Conservation (phyloP, 2,797 vertebrate species). For the Argyrosomus regius region DNA sequence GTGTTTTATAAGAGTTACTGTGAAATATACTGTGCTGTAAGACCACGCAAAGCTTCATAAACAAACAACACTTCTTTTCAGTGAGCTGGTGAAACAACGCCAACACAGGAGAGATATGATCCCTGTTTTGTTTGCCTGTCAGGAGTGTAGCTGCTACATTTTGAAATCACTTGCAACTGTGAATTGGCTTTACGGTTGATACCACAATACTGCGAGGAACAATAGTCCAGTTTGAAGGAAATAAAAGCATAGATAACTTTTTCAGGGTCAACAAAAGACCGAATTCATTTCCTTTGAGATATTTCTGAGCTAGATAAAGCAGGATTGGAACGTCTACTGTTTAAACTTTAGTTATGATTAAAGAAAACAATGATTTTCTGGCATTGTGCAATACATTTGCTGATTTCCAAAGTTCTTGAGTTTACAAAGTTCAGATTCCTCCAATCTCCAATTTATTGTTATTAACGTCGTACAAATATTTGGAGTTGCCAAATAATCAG, state of each 20-base stretch:
- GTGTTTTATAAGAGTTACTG: conserved; percentile 19
- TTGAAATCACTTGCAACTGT: conserved; percentile 56
- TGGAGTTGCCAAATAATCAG: conserved; percentile 23
- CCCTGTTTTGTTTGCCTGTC: conserved; percentile 50
- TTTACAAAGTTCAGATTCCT: conserved; percentile 28
- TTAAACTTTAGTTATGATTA: conserved; percentile 39
- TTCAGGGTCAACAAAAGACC: conserved; percentile 46
- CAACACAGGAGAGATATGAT: conserved; percentile 48
- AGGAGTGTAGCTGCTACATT: conserved; percentile 46
- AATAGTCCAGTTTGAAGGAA: conserved; percentile 41
- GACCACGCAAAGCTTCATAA: conserved; percentile 43
- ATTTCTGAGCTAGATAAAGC: conserved; percentile 47
- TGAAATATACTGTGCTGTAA: conserved; percentile 32
- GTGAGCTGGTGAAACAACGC: conserved; percentile 41
- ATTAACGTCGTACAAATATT: conserved; percentile 23
- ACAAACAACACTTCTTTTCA: conserved; percentile 44
- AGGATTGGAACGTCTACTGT: conserved; percentile 11
- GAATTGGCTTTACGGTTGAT: conserved; percentile 38
- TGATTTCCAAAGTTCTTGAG: conserved; percentile 36
- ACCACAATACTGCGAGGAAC: conserved; percentile 40
- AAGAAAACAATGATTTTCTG: conserved; percentile 48
- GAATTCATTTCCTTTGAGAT: conserved; percentile 26
- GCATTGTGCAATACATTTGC: conserved; percentile 24
- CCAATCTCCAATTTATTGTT: conserved; percentile 12
- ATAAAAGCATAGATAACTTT: conserved; percentile 29